Evolutionary conservation across 1,140 invertebrate genomes (phyloP).

Genomic region (Neodiprion lecontei): DNA sequence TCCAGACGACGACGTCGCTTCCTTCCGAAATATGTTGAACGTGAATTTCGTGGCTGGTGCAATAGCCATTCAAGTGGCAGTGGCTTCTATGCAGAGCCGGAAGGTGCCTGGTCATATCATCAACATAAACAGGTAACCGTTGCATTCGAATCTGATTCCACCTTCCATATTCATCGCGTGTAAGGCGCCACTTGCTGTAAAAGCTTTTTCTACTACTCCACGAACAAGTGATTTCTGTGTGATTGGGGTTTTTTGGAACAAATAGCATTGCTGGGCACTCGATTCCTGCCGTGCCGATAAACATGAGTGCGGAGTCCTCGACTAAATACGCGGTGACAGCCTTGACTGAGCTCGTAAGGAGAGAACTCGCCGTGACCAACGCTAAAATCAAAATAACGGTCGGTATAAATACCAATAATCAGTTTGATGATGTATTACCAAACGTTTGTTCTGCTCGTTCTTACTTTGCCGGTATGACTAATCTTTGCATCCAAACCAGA

Average conservation of each 20-base stretch:
- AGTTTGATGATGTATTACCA: no score
- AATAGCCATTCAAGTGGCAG: slow-evolving; percentile 60
- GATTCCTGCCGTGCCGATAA: slow-evolving; percentile 32
- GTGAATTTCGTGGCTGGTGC: slow-evolving; percentile 71
- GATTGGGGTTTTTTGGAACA: no score
- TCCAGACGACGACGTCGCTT: slow-evolving; percentile 53
- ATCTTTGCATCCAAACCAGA: slow-evolving; percentile 43
- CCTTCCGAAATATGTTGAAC: slow-evolving; percentile 65
- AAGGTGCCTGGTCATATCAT: slow-evolving; percentile 63
- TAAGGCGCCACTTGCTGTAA: no score
- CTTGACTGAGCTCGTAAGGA: slow-evolving; percentile 68
- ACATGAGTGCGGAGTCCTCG: slow-evolving; percentile 65
- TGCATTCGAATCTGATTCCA: background rate
- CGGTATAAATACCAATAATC: slow-evolving; percentile 32
- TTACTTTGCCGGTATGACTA: no score
- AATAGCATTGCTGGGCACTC: slow-evolving; percentile 46
- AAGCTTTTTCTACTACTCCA: no score
- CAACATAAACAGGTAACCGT: slow-evolving; percentile 63
- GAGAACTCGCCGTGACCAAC: slow-evolving; percentile 67
- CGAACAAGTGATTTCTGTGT: no score
- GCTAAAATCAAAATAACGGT: slow-evolving; percentile 73
- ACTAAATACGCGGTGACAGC: slow-evolving; percentile 76
- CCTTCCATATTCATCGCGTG: no score
- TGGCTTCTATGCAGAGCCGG: slow-evolving; percentile 56
- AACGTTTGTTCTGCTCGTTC: no score